These are phyloP conservation scores for Tamias sibiricus DNA, from an alignment of 2,113 vertebrate genomes.

Conservation along the genomic window DNA sequence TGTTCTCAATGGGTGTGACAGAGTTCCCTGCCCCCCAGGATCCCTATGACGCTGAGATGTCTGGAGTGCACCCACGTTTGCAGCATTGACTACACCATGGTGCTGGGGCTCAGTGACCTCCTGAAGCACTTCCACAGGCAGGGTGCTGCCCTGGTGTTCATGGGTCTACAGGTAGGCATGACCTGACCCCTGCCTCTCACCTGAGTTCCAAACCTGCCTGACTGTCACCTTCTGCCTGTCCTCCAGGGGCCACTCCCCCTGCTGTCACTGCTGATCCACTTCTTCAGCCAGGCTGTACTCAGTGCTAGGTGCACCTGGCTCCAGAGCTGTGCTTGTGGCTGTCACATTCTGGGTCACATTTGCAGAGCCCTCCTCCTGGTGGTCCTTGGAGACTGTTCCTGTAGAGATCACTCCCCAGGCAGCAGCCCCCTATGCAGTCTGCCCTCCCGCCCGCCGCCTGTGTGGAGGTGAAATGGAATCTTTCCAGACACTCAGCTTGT, in stretches of 20 bases:
- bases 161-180: slow-evolving; percentile 88
- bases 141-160: slow-evolving; percentile 85
- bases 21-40: slow-evolving; percentile 75
- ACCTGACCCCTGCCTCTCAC: not conserved
- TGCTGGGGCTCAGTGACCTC: slow-evolving; percentile 90
- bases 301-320: too few species aligned
- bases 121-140: slow-evolving; percentile 88
- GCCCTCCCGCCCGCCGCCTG: too few species aligned
- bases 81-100: slow-evolving; percentile 92
- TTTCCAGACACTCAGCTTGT: rapidly evolving
- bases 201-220: not conserved
- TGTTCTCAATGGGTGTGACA: not conserved
- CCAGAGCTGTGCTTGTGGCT: too few species aligned
- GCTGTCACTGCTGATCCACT: too few species aligned
- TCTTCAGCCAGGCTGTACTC: not conserved
- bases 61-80: slow-evolving; percentile 93
- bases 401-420: not conserved
- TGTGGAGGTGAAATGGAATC: too few species aligned
- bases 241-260: too few species aligned
- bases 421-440: too few species aligned
- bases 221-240: rapidly evolving
- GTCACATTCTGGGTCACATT: rapidly evolving
- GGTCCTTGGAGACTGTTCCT: rapidly evolving
- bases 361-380: too few species aligned
- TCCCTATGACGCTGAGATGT: slow-evolving; percentile 83